Conservation (phyloP, 2,888 invertebrate genomes). For the Schrankia costaestrigalis region DNA sequence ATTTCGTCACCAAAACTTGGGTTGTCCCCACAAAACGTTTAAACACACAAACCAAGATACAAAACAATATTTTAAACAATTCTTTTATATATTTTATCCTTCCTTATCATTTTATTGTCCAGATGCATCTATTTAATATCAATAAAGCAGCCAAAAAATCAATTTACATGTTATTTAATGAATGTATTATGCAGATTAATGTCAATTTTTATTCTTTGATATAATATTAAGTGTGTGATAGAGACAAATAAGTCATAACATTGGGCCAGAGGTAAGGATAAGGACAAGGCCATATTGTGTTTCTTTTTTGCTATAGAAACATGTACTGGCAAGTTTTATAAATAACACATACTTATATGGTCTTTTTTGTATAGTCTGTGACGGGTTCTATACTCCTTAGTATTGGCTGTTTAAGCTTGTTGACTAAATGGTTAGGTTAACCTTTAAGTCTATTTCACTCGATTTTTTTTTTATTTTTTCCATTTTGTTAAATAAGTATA, state of each 20-base stretch:
- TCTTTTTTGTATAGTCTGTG: too few relatives aligned
- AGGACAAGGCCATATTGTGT: conserved; percentile 58
- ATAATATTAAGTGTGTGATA: conserved; percentile 65
- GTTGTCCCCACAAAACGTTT: too few relatives aligned
- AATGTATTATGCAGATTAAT: conserved; percentile 67
- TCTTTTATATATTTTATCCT: conserved; percentile 54
- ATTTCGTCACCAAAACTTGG: too few relatives aligned
- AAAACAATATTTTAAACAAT: conserved; percentile 45
- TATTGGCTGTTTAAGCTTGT: too few relatives aligned
- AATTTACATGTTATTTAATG: conserved; percentile 69
- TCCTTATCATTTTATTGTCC: conserved; percentile 50
- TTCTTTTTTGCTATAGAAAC: conserved; percentile 50
- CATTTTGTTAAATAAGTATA: too few relatives aligned
- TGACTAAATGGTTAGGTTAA: too few relatives aligned
- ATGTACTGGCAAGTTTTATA: conserved; percentile 46
- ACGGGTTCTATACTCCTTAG: too few relatives aligned
- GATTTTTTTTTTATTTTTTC: too few relatives aligned
- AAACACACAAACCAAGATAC: conserved; percentile 46
- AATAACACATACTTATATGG: conserved; percentile 14
- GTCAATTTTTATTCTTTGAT: conserved; percentile 59
- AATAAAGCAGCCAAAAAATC: conserved; percentile 53
- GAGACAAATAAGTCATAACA: conserved; percentile 79
- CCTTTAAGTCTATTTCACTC: too few relatives aligned
- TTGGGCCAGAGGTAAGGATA: conserved; percentile 61
- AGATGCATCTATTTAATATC: conserved; percentile 52